Evolutionary conservation across 2,797 vertebrate species (phyloP), one percentile per base, ranked within the genome.

Genomic region (Staurois parvus): DNA sequence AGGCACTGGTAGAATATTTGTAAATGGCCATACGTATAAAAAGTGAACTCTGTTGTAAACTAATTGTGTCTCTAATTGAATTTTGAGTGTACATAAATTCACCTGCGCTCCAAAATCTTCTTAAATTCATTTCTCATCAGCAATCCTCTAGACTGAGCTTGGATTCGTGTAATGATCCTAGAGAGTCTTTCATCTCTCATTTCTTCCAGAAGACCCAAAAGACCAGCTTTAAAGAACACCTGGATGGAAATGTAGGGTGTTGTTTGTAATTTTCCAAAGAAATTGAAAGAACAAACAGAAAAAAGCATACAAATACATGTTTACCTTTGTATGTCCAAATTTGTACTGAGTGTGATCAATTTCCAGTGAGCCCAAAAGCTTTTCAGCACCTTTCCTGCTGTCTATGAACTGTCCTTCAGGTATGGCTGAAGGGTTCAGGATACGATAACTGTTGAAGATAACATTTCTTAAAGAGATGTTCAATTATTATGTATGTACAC

Each of bases 351-450:
- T 95, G 86, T 96, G 96, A 88, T 96, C 95, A 11, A 96, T 95
- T 87, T 96, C 94, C 19, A 96, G 88, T 0, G 95, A 95, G 24
- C 94, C 94, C 67, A 96, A 88, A 59, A 96, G 87, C 89, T 96
- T 96, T 78, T 96, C 96, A 0, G 95, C 90, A 17, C 94, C 93
- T 85, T 96, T 96, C 85, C 94, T 95, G 85, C 94, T 94, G 88
- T 96, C 95, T 15, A 96, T 94, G 84, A 96, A 96, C 88, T 96
- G 95, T 3, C 96, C 95, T 73, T 96, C 96, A 9, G 96, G 96
- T 66, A 96, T 96, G n/a, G 94, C 95, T 3, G 94, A 94, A 42
- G 96, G 93, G 52, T 96, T 96, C 75, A 96, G 89, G 56, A 96
- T 95, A 84, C 95, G 91, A 89, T 96, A 96, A 4, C 96, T 94